Conservation (phyloP, 2,888 invertebrate species). For the Tetrapedia diversipes region DNA sequence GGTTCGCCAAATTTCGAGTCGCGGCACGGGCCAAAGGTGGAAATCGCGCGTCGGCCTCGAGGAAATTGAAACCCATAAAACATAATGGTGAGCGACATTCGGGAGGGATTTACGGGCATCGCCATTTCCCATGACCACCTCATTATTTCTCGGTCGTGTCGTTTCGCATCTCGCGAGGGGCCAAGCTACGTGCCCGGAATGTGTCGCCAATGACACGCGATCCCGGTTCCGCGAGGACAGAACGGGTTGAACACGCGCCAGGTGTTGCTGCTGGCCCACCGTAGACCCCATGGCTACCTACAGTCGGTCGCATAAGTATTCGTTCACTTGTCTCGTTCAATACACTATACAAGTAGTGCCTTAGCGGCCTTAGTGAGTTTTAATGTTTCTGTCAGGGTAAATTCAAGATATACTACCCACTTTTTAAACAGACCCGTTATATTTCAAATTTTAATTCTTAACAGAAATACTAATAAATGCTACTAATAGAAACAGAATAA, state of each 20-base stretch:
- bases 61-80: slow-evolving; percentile 75
- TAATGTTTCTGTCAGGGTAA: no score
- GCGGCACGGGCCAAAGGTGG: slow-evolving; percentile 42
- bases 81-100: slow-evolving; percentile 68
- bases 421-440: no score
- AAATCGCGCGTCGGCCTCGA: slow-evolving; percentile 47
- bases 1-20: slow-evolving; percentile 34
- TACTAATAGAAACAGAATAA: no score
- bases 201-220: slow-evolving; percentile 22
- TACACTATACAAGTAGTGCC: no score
- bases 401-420: no score
- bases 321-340: no score
- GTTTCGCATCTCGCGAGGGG: slow-evolving; percentile 60
- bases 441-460: no score
- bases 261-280: slow-evolving; percentile 57
- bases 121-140: slow-evolving; percentile 70
- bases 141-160: slow-evolving; percentile 69
- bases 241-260: slow-evolving; percentile 55
- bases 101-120: slow-evolving; percentile 70
- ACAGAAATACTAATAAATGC: no score
- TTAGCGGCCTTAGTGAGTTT: no score
- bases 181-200: slow-evolving; percentile 64
- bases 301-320: no score
- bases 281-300: slow-evolving; percentile 40
- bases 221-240: slow-evolving; percentile 1